A percentile compares a stretch with the other conserved stretches of the same genome.
phyloP scores from a whole-genome alignment of 2,797 vertebrate species.

The Etheostoma nigrum region DNA sequence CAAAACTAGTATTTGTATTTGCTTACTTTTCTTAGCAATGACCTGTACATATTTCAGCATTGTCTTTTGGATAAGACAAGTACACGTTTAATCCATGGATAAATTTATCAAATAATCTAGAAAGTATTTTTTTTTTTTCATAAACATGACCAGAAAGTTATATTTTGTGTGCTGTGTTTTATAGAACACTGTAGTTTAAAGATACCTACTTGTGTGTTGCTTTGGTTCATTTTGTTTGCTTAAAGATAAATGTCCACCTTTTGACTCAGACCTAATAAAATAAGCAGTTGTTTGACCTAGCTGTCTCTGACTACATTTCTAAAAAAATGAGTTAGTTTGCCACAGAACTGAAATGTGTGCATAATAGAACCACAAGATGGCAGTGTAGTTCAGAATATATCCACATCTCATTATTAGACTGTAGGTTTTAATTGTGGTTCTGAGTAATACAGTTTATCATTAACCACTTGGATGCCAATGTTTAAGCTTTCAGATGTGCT shows the following conservation, averaged over 20 bases:
- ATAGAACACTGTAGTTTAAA: slow-evolving; percentile 80
- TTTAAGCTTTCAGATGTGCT: slow-evolving; percentile 8
- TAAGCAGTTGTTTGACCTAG: slow-evolving; percentile 65
- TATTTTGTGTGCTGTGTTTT: slow-evolving; percentile 88
- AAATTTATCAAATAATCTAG: slow-evolving; percentile 66
- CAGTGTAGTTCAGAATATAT: slow-evolving; percentile 45
- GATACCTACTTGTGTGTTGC: slow-evolving; percentile 67
- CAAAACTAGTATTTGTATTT: slow-evolving; percentile 71
- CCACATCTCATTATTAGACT: background rate
- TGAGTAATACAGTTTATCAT: slow-evolving; percentile 4
- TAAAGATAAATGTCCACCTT: slow-evolving; percentile 79
- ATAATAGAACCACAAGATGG: slow-evolving; percentile 64
- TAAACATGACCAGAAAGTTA: slow-evolving; percentile 79
- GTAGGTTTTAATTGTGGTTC: background rate
- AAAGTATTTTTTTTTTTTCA: slow-evolving; percentile 57
- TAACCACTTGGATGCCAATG: slow-evolving; percentile 3
- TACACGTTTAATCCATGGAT: slow-evolving; percentile 61
- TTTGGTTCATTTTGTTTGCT: slow-evolving; percentile 75
- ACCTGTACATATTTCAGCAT: slow-evolving; percentile 71
- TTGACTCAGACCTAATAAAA: slow-evolving; percentile 80
- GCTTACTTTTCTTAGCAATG: slow-evolving; percentile 71
- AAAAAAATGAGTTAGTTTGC: background rate
- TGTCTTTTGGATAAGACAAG: slow-evolving; percentile 66
- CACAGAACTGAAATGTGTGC: background rate
- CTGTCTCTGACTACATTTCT: slow-evolving; percentile 5